phyloP scores from a whole-genome alignment of 2,888 invertebrate species.

The Amblyteles armatorius region DNA sequence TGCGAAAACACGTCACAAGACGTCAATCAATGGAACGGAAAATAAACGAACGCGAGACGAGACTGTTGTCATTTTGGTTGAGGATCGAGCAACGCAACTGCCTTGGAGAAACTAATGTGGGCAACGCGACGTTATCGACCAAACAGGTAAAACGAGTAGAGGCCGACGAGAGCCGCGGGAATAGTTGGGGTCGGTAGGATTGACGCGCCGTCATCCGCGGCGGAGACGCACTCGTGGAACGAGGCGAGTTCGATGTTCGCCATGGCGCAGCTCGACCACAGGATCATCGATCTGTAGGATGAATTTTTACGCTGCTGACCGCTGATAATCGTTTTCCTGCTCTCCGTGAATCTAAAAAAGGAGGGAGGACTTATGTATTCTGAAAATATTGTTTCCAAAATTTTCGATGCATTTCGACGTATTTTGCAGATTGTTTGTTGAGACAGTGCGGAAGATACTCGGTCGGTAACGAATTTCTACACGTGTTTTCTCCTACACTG shows the following conservation, averaged over 20 bases:
- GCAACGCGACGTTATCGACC: not conserved
- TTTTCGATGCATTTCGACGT: not conserved
- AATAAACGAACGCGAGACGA: not conserved
- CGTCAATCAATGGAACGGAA: not conserved
- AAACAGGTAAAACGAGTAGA: not conserved
- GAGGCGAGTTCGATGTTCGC: slow-evolving; percentile 1
- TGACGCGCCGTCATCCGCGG: not conserved
- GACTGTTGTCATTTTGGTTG: not conserved
- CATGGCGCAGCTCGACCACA: not conserved
- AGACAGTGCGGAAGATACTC: too few relatives aligned
- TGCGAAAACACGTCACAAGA: not conserved
- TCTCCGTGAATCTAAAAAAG: not conserved
- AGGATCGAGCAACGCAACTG: not conserved
- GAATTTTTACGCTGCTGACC: not conserved
- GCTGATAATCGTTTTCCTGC: not conserved
- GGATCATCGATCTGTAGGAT: not conserved
- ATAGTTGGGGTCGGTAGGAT: not conserved
- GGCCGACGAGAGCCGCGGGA: not conserved
- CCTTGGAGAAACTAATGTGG: not conserved
- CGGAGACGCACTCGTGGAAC: not conserved
- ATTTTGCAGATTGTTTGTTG: too few relatives aligned
- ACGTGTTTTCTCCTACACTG: too few relatives aligned
- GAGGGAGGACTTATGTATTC: not conserved
- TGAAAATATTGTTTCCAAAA: not conserved
- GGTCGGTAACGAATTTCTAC: too few relatives aligned